Evolutionary conservation across 2,888 invertebrate genomes (phyloP).

Genomic region (Allygus modestus): DNA sequence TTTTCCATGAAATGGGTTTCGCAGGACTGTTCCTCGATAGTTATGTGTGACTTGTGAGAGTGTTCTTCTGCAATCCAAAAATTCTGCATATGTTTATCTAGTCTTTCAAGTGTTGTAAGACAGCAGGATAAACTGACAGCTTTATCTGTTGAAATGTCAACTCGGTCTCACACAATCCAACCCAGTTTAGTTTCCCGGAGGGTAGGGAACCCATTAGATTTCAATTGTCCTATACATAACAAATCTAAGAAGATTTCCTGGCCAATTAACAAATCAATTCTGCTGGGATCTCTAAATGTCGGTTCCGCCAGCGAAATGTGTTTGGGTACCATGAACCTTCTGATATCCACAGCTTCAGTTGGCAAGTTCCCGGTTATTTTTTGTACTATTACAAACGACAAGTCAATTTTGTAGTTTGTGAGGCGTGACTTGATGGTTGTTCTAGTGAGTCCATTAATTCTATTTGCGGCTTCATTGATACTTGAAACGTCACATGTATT

Average conservation of each 20-base stretch:
- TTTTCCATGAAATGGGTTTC: slow-evolving; percentile 29
- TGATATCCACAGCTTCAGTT: slow-evolving; percentile 56
- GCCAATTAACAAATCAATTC: slow-evolving; percentile 68
- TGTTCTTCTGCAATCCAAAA: not conserved
- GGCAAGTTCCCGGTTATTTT: slow-evolving; percentile 68
- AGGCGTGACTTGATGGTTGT: slow-evolving; percentile 60
- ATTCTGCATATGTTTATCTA: slow-evolving; percentile 16
- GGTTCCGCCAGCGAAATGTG: slow-evolving; percentile 68
- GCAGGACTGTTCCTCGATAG: not conserved
- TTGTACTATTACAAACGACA: slow-evolving; percentile 66
- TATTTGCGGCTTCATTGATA: slow-evolving; percentile 39
- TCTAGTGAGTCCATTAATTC: slow-evolving; percentile 22
- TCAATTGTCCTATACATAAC: slow-evolving; percentile 61
- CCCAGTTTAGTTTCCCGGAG: slow-evolving; percentile 66
- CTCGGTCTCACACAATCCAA: slow-evolving; percentile 65
- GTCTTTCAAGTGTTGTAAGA: slow-evolving; percentile 18
- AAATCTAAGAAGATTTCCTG: slow-evolving; percentile 66
- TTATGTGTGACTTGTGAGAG: not conserved
- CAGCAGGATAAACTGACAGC: not conserved
- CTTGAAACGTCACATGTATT: slow-evolving; percentile 63
- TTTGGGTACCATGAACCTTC: slow-evolving; percentile 65
- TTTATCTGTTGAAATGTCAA: not conserved
- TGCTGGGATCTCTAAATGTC: slow-evolving; percentile 60
- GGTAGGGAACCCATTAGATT: slow-evolving; percentile 28
- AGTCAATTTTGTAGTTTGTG: slow-evolving; percentile 60